Evolutionary conservation across 2,888 invertebrate species (phyloP).

Genomic region (Phorcus lineatus): DNA sequence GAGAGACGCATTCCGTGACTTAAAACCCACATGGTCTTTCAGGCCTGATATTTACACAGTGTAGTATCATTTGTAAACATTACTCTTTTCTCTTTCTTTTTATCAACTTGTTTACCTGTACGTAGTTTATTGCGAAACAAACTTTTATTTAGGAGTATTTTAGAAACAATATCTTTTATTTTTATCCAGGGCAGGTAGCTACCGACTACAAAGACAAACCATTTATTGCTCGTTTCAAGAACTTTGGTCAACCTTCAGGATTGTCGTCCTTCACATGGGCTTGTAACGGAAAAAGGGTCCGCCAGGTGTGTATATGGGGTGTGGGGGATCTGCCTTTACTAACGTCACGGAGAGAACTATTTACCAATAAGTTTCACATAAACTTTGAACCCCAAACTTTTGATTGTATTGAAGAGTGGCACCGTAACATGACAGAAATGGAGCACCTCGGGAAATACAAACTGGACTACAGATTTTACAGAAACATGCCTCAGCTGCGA

Average conservation of each 20-base stretch:
- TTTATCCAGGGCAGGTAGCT: slow-evolving; percentile 21
- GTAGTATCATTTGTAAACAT: too few relatives aligned
- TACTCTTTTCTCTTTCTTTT: too few relatives aligned
- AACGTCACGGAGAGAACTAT: slow-evolving; percentile 49
- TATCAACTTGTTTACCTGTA: too few relatives aligned
- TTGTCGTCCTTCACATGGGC: slow-evolving; percentile 33
- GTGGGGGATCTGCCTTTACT: slow-evolving; percentile 54
- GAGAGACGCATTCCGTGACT: too few relatives aligned
- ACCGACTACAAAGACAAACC: slow-evolving; percentile 33
- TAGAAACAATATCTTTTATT: neutral
- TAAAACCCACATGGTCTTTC: too few relatives aligned
- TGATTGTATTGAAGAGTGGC: slow-evolving; percentile 61
- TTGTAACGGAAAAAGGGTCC: slow-evolving; percentile 54
- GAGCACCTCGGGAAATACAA: neutral
- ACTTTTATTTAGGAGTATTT: too few relatives aligned
- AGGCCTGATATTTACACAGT: too few relatives aligned
- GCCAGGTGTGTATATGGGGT: slow-evolving; percentile 61
- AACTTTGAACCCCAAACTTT: slow-evolving; percentile 48
- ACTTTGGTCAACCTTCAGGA: slow-evolving; percentile 45
- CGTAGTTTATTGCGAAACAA: too few relatives aligned
- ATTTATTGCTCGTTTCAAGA: slow-evolving; percentile 60
- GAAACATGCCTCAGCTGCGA: neutral
- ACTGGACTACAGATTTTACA: neutral
- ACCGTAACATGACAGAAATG: neutral
- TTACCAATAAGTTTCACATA: slow-evolving; percentile 64